A percentile compares a stretch with the other conserved stretches of the same genome.
These are phyloP conservation scores for Pholis gunnellus DNA, from an alignment of 2,113 vertebrate species.

Conservation along the genomic window DNA sequence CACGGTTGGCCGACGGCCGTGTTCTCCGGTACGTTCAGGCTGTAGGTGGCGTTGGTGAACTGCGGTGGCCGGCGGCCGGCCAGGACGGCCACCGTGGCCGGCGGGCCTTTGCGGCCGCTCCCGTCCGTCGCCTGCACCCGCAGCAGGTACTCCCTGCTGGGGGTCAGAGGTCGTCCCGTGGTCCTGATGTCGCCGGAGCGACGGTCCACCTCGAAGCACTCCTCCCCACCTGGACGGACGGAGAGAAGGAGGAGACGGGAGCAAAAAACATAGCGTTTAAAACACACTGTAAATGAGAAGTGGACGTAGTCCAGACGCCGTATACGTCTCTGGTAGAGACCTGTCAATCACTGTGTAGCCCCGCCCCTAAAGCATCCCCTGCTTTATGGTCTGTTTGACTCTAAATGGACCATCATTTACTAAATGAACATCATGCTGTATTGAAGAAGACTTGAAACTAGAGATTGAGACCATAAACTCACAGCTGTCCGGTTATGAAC, in stretches of 20 bases:
- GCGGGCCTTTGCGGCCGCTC: slow-evolving; percentile 79
- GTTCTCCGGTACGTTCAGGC: slow-evolving; percentile 86
- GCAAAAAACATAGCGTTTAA: too few relatives aligned
- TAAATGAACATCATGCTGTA: too few relatives aligned
- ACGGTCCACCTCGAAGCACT: slow-evolving; percentile 87
- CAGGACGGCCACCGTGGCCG: slow-evolving; percentile 84
- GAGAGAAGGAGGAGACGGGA: not conserved
- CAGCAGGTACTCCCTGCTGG: slow-evolving; percentile 88
- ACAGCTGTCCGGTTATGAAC: too few relatives aligned
- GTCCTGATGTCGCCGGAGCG: slow-evolving; percentile 86
- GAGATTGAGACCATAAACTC: too few relatives aligned
- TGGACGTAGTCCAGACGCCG: too few relatives aligned
- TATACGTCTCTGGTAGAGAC: not conserved
- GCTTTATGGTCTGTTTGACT: too few relatives aligned
- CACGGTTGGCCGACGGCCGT: slow-evolving; percentile 84
- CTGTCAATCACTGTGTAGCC: not conserved
- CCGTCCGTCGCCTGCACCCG: slow-evolving; percentile 86
- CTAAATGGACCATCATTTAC: too few relatives aligned
- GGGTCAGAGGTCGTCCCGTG: slow-evolving; percentile 83
- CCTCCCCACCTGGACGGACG: slow-evolving; percentile 83
- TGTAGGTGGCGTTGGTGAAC: slow-evolving; percentile 90
- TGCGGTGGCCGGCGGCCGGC: slow-evolving; percentile 88
- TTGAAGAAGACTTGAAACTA: too few relatives aligned
- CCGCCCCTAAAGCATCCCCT: not conserved
- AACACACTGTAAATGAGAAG: too few relatives aligned